Base-by-base conservation (phyloP, 2,888 invertebrate genomes). In the Meloe dianella region DNA sequence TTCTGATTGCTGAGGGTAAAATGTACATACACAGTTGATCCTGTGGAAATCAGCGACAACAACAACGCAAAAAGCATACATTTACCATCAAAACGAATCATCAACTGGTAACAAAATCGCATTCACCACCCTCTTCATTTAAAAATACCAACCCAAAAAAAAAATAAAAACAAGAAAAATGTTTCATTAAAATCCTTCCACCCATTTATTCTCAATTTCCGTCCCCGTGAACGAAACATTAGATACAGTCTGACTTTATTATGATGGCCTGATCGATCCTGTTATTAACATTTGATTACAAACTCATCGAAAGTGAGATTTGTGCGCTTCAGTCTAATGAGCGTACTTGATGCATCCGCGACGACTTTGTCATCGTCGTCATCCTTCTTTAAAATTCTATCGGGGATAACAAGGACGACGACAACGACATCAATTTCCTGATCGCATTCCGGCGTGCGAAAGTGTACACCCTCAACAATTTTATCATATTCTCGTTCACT, bases 141-240 rank as follows among this genome's bases (percentile, higher is more conserved):
- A 12, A 7, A 32, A 32, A 32, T 32, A n/a, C n/a, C 32, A 6
- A 32, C 32, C 2, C 32, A 7, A 2, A 7, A n/a, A 14, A 38
- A 38, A 4, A 38, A 38, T 2, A 38, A 14, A 38, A 4, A 7
- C 1, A 24, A 60, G 60, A 68, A 78, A 80, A 81, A 79, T 79
- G 79, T 82, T 83, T 82, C 82, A 83, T 82, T 82, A 82, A 83
- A 84, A 82, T 82, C 80, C 81, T 82, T 83, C 82, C 81, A 81
- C 78, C 81, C 82, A 82, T 83, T 82, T 79, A 80, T 74, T 80
- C 77, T 74, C 76, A 77, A 77, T 78, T 78, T 78, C 78, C 78
- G 74, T 69, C 30, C 61, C 47, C 65, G 66, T 61, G 63, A 61
- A 66, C 61, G 69, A 67, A 64, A 60, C 65, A 65, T 68, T 68